Evolutionary conservation across 2,888 invertebrate species (phyloP).

Genomic region (Oscheius sp.): DNA sequence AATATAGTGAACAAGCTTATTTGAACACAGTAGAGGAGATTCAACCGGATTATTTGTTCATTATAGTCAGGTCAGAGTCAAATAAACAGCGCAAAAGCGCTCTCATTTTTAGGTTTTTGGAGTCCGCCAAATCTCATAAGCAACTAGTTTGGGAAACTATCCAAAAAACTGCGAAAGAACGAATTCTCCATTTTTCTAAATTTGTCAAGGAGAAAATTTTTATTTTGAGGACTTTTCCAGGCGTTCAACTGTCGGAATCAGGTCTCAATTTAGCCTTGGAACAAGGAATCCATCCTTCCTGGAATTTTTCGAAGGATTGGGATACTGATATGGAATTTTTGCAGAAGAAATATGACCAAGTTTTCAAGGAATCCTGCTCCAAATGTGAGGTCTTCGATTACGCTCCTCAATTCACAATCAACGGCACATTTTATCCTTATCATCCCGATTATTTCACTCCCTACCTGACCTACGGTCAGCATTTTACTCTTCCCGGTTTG

Average conservation of each 20-base stretch:
- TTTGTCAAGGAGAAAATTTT: background rate
- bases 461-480: background rate
- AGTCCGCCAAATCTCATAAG: no score
- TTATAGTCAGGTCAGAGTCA: background rate
- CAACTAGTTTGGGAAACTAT: no score
- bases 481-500: background rate
- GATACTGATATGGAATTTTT: background rate
- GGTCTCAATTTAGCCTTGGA: background rate
- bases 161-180: background rate
- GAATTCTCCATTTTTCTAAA: background rate
- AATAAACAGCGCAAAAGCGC: no score
- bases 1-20: background rate
- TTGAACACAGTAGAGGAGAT: background rate
- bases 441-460: background rate
- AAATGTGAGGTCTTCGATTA: background rate
- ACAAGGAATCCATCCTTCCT: background rate
- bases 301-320: background rate
- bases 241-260: background rate
- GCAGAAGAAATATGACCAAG: background rate
- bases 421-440: background rate
- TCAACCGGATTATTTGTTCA: background rate
- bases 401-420: background rate
- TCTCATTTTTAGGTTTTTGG: no score
- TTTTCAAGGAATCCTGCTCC: background rate
- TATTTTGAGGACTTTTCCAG: background rate